Evolutionary conservation across 2,888 invertebrate species (phyloP), one percentile per base, ranked within the genome.

Genomic region (Drosophila subsilvestris): DNA sequence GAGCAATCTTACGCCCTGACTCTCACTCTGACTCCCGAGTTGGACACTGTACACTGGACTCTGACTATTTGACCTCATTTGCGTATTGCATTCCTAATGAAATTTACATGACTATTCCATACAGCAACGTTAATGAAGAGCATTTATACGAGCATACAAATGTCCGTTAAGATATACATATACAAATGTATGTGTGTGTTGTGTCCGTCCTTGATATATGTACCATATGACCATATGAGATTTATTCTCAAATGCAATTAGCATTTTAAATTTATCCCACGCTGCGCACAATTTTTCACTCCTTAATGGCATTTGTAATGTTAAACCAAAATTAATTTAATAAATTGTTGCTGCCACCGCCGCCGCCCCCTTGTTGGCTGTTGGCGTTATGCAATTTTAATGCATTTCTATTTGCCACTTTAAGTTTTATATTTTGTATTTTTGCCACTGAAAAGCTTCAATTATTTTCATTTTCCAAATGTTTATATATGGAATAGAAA

Each of bases 171-270:
- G 37, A 7, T 55, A 44, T 43, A 20, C 25, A 1, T 32, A 12
- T 63, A 27, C n/a, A 32, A 51, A 32, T 53, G 27, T 17, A 32
- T 51, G 25, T 32, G 32, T 22, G 50, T 51, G 17, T 43, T 56
- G 20, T 18, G 10, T 53, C 3, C 25, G n/a, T 49, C 12, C 20
- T 17, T 32, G 27, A 29, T 32, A 43, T 43, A 22, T 20, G 20
- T 20, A n/a, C n/a, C n/a, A 42, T 53, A 50, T 60, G 29, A 53
- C 49, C 61, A 68, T 58, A 25, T 45, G 68, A 74, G 76, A 76
- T 74, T 81, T 74, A 85, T 78, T 70, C 72, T 63, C 67, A 72
- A 74, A 72, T 85, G 81, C 82, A 82, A 84, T 87, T 87, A 84
- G 61, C 66, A 81, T 87, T 74, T 84, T 72, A 76, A 72, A 87